These are phyloP conservation scores for Trachymyrmex septentrionalis DNA, from an alignment of 1,140 invertebrate species.

Conservation along the genomic window DNA sequence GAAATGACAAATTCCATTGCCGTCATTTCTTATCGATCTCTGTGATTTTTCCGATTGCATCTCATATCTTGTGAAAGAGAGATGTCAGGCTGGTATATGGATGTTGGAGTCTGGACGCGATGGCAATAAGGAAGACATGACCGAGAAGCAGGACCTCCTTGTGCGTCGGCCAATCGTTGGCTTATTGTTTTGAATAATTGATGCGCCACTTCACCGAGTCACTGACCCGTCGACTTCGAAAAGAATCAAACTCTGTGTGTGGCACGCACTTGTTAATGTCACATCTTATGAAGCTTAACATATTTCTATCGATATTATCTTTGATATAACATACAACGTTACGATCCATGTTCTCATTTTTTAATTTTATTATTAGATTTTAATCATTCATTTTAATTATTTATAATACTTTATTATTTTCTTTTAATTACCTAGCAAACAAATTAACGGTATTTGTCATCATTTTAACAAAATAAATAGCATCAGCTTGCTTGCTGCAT, in stretches of 20 bases:
- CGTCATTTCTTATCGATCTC: background rate
- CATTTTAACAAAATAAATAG: no score
- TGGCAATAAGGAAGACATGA: conserved; percentile 60
- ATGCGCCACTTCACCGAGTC: conserved; percentile 62
- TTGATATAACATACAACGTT: no score
- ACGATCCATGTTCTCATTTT: no score
- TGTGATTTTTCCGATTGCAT: background rate
- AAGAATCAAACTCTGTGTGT: conserved; percentile 64
- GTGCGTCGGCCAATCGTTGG: conserved; percentile 30
- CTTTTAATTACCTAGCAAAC: no score
- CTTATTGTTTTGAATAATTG: conserved; percentile 82
- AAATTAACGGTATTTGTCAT: no score
- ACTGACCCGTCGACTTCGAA: conserved; percentile 20
- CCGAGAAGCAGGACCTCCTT: background rate
- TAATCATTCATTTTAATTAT: no score
- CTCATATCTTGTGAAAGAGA: conserved; percentile 24
- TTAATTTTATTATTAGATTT: no score
- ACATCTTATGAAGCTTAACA: background rate
- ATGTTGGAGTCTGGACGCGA: conserved; percentile 53
- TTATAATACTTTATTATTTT: no score
- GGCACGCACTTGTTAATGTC: conserved; percentile 39
- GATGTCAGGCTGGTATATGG: background rate
- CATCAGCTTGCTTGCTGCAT: no score
- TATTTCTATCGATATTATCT: background rate
- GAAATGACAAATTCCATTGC: conserved; percentile 47